Conservation (phyloP, 92 coral and sea anemone species). For the Palythoa grandiflora region DNA sequence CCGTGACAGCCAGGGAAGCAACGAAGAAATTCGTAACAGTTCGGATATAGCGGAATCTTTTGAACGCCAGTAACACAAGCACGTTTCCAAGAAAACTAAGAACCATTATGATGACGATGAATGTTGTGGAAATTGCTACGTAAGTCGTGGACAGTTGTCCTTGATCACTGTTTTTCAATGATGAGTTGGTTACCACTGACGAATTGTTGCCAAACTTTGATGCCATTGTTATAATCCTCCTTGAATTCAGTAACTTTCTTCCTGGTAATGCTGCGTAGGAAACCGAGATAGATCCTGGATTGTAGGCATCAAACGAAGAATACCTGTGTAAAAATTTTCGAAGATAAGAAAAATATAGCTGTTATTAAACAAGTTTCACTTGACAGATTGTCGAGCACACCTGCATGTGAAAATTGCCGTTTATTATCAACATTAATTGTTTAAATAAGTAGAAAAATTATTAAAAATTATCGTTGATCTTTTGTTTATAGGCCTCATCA, state of each 20-base stretch:
- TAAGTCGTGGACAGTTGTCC: conserved; percentile 45
- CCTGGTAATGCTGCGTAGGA: not conserved
- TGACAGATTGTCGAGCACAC: no score
- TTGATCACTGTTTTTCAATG: not conserved
- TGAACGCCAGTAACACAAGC: conserved; percentile 79
- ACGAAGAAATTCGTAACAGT: conserved; percentile 85
- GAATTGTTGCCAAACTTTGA: not conserved
- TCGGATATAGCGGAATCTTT: conserved; percentile 79
- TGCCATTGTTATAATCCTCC: not conserved
- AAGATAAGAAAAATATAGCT: no score
- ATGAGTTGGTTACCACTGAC: not conserved
- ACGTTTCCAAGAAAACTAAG: conserved; percentile 76
- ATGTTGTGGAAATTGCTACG: conserved; percentile 64
- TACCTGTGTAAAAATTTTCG: not conserved
- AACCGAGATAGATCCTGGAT: not conserved
- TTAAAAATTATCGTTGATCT: no score
- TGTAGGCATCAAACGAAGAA: not conserved
- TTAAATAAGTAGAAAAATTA: no score
- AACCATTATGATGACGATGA: conserved; percentile 73
- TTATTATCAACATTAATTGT: no score
- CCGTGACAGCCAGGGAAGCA: conserved; percentile 84
- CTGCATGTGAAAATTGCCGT: no score
- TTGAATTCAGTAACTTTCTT: not conserved
- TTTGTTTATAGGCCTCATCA: no score
- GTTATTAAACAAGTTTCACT: no score